phyloP scores from a whole-genome alignment of 2,113 vertebrate species.

The Crypturellus undulatus region DNA sequence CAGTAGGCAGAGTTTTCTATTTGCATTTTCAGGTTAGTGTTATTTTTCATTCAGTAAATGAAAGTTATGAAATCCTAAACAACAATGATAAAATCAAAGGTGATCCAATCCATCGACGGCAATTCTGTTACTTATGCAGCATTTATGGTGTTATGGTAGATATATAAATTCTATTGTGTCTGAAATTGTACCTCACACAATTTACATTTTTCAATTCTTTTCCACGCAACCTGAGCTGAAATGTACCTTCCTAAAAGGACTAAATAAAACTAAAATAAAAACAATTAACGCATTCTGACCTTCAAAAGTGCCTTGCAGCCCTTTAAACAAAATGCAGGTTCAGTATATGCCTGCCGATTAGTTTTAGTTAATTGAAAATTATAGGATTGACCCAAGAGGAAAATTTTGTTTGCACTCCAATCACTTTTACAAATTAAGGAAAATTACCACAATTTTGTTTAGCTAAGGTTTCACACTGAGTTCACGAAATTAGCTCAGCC shows the following conservation, averaged over 20 bases:
- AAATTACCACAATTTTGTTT: conserved; percentile 89
- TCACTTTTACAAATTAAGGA: conserved; percentile 89
- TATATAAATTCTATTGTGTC: conserved; percentile 26
- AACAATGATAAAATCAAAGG: conserved; percentile 11
- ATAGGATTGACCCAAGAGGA: conserved; percentile 89
- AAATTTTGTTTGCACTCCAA: conserved; percentile 90
- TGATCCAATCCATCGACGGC: background rate
- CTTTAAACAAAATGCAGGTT: conserved; percentile 86
- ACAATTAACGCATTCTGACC: conserved; percentile 78
- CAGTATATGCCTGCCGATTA: conserved; percentile 79
- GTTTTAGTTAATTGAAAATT: conserved; percentile 91
- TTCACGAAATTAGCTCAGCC: conserved; percentile 86
- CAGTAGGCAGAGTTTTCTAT: conserved; percentile 15
- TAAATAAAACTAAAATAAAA: conserved; percentile 70
- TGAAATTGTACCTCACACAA: conserved; percentile 37
- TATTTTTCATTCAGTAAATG: background rate
- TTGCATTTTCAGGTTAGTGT: conserved; percentile 3
- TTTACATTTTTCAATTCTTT: conserved; percentile 39
- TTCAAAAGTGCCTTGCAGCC: conserved; percentile 81
- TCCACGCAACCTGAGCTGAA: conserved; percentile 28
- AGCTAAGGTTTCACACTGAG: conserved; percentile 87
- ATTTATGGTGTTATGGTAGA: background rate
- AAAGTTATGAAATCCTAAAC: background rate
- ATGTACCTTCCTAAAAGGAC: conserved; percentile 34
- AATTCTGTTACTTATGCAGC: background rate